Conservation (phyloP, 2,888 invertebrate species). For the Vanessa cardui region DNA sequence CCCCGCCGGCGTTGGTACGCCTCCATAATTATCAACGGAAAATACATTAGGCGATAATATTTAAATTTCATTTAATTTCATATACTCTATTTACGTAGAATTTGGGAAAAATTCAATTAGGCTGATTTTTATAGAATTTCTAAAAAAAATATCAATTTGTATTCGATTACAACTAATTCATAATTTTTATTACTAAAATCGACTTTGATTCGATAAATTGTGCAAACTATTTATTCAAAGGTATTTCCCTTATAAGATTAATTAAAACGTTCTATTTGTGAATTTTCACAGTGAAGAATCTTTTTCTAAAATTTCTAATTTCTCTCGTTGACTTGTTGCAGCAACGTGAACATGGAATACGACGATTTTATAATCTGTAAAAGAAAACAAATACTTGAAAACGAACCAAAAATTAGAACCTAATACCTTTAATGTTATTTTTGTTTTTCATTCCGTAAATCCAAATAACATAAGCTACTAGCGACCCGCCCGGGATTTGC, state of each 20-base stretch:
- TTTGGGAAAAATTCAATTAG: too few relatives aligned
- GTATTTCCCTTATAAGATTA: not conserved
- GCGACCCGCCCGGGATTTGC: too few relatives aligned
- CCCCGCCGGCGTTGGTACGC: slow-evolving; percentile 2
- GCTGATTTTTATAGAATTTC: too few relatives aligned
- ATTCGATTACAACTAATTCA: too few relatives aligned
- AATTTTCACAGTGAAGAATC: not conserved
- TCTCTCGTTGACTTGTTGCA: slow-evolving; percentile 68
- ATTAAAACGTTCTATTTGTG: slow-evolving; percentile 3
- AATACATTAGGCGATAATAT: not conserved
- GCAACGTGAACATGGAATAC: slow-evolving; percentile 80
- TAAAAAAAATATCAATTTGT: too few relatives aligned
- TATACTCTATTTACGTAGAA: too few relatives aligned
- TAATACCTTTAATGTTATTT: too few relatives aligned
- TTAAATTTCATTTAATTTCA: not conserved
- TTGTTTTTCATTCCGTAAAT: too few relatives aligned
- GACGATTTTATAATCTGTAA: slow-evolving; percentile 83
- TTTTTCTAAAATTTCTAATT: not conserved
- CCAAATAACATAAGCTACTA: too few relatives aligned
- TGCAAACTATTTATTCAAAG: not conserved
- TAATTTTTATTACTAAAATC: too few relatives aligned
- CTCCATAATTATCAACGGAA: slow-evolving; percentile 6
- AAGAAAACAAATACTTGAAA: slow-evolving; percentile 6
- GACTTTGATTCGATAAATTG: not conserved
- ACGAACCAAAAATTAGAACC: too few relatives aligned